These are phyloP conservation scores for Bambusicola thoracicus DNA, from an alignment of 2,113 vertebrate species.

Conservation along the genomic window DNA sequence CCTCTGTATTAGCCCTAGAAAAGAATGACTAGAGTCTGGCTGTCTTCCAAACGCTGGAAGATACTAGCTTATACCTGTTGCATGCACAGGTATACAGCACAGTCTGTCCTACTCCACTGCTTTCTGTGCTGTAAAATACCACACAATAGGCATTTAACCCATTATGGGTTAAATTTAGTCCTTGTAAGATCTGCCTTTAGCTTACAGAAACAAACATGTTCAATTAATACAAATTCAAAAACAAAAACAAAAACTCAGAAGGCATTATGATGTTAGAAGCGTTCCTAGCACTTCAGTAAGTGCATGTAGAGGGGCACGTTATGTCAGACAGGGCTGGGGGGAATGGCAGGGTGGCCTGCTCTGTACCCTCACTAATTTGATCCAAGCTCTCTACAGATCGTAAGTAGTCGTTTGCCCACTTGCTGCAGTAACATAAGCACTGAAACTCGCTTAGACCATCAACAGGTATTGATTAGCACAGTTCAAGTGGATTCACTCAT, in stretches of 20 bases:
- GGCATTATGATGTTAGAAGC: not conserved
- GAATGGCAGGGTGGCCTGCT: not conserved
- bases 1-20: constrained; percentile 16
- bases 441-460: not conserved
- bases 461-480: not conserved
- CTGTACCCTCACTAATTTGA: not conserved
- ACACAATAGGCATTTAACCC: not conserved
- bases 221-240: not conserved
- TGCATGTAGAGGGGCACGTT: not conserved
- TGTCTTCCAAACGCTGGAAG: constrained; percentile 22
- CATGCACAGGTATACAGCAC: not conserved
- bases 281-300: not conserved
- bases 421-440: not conserved
- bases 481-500: not conserved
- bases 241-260: not conserved
- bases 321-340: not conserved
- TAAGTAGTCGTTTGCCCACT: not conserved
- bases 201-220: not conserved
- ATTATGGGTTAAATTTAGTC: not conserved
- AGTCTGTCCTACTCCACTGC: not conserved
- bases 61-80: constrained; percentile 1
- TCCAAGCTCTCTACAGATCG: not conserved
- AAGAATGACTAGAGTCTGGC: constrained; percentile 37
- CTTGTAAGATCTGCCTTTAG: not conserved
- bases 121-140: constrained; percentile 11